Evolutionary conservation across 2,888 invertebrate species (phyloP).

Genomic region (Agapostemon virescens): DNA sequence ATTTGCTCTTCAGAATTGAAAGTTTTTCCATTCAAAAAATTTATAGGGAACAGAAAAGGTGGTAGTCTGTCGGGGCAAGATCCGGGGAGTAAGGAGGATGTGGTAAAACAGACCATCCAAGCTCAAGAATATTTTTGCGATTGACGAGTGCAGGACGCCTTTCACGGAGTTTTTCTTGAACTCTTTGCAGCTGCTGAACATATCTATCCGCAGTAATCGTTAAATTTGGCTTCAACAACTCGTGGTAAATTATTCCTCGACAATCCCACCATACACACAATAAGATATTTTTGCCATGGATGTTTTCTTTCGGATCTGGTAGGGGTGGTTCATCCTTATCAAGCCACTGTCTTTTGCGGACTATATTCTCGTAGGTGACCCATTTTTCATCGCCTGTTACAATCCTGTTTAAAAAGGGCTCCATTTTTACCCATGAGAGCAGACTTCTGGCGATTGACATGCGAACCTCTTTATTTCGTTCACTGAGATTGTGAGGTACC

Average conservation of each 20-base stretch:
- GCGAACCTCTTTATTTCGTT: background rate
- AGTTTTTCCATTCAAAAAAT: conserved; percentile 15
- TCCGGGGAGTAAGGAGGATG: no score
- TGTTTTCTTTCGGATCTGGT: background rate
- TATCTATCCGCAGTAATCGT: conserved; percentile 12
- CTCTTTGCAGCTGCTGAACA: conserved; percentile 3
- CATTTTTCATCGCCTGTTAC: no score
- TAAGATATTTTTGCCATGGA: background rate
- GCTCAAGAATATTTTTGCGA: conserved; percentile 18
- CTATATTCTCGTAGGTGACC: background rate
- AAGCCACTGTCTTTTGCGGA: conserved; percentile 1
- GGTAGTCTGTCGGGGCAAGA: conserved; percentile 2
- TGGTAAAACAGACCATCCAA: conserved; percentile 27
- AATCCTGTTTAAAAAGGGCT: conserved; percentile 9
- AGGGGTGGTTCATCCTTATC: background rate
- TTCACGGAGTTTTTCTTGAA: conserved; percentile 14
- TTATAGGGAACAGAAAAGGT: conserved; percentile 11
- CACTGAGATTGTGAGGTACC: no score
- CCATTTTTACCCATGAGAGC: background rate
- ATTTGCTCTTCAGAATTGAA: no score
- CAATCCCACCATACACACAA: background rate
- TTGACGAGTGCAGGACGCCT: conserved; percentile 13
- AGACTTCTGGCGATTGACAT: background rate
- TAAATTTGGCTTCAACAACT: background rate
- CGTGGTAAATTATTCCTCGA: background rate